Evolutionary conservation across 2,797 vertebrate species (phyloP), one percentile per base, ranked within the genome.

Genomic region (Emydoidea blandingii): DNA sequence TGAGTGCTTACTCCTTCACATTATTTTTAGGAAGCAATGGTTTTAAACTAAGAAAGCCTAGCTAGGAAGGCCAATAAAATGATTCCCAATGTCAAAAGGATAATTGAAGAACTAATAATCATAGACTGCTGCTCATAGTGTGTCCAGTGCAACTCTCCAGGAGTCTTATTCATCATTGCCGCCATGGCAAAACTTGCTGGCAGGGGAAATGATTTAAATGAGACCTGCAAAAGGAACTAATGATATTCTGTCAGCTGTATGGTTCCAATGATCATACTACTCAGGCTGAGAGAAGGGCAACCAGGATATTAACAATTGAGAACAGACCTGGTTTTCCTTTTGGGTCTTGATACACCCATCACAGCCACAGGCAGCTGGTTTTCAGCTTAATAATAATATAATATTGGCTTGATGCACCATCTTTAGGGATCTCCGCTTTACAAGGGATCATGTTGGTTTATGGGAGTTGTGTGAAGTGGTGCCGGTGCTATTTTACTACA

Each of bases 201-300:
- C 80, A 62, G 49, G 74, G 25, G 80, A 84, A 92, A 93, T 49
- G 19, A 89, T 79, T 95, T 94, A 94, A 95, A 91, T 53, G 65
- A 93, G 94, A 92, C 27, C 79, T 81, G 82, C 41, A 91, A 90
- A 95, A 68, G 79, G 89, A 96, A 93, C 93, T 95, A 95, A 96
- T 0, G 0, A 87, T 84, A 68, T 81, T 94, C 82, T 52, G 12
- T 94, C 78, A 85, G 80, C 57, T 2, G 2, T 62, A 93, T 62
- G 31, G 78, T 47, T 89, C 78, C 62, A 95, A 87, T 1, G 18
- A 52, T 47, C 15, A 79, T 49, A 59, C 8, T 29, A 23, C 27
- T 27, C 62, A 84, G 80, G 86, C 80, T 65, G 62, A 25, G 25
- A 86, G 62, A 78, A 83, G 12, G 7, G 11, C 1, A 3, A 92